Evolutionary conservation across 2,888 invertebrate species (phyloP).

Genomic region (Erannis defoliaria): DNA sequence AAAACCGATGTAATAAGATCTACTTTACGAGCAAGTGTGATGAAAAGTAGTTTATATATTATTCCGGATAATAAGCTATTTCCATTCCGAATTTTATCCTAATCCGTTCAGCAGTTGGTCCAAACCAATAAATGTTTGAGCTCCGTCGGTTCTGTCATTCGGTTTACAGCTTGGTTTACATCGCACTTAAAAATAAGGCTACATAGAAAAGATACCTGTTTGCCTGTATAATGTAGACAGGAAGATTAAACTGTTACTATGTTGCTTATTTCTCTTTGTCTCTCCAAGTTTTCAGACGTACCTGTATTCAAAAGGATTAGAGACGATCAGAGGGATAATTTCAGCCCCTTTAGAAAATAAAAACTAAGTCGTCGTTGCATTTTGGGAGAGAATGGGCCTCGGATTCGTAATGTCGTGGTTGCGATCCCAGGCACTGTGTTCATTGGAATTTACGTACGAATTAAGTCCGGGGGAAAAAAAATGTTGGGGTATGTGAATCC

Average conservation of each 20-base stretch:
- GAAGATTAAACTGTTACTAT: slow-evolving; percentile 40
- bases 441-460: too few relatives aligned
- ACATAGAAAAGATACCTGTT: slow-evolving; percentile 9
- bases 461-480: too few relatives aligned
- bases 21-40: too few relatives aligned
- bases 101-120: background rate
- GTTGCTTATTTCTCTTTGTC: slow-evolving; percentile 33
- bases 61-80: too few relatives aligned
- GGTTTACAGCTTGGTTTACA: slow-evolving; percentile 47
- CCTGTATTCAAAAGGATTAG: background rate
- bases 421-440: too few relatives aligned
- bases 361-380: too few relatives aligned
- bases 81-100: too few relatives aligned
- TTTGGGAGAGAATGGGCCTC: too few relatives aligned
- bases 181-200: slow-evolving; percentile 44
- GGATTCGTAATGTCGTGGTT: too few relatives aligned
- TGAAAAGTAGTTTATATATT: too few relatives aligned
- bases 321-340: background rate
- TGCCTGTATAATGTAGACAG: slow-evolving; percentile 29
- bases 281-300: slow-evolving; percentile 8
- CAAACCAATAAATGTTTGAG: slow-evolving; percentile 5
- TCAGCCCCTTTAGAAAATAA: background rate
- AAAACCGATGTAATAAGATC: too few relatives aligned
- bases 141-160: slow-evolving; percentile 13
- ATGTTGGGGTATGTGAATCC: too few relatives aligned